A percentile compares a stretch with the other conserved stretches of the same genome.
phyloP scores from a whole-genome alignment of 2,797 vertebrate genomes.

The Catostomus latipinnis region DNA sequence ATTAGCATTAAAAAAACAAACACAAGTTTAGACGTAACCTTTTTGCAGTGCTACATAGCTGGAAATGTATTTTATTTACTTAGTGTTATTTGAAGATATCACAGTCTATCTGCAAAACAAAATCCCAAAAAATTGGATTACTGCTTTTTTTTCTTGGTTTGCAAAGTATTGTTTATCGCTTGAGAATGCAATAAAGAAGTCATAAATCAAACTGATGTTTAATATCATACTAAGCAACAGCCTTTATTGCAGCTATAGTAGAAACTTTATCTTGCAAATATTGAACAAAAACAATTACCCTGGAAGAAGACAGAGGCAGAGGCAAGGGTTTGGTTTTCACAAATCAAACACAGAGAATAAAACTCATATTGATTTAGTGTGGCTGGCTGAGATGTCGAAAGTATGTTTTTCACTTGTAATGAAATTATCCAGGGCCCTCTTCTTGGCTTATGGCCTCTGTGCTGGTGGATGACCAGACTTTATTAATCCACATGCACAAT shows the following conservation, averaged over 20 bases:
- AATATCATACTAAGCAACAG: constrained; percentile 17
- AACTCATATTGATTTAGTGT: constrained; percentile 47
- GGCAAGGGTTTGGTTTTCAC: constrained; percentile 10
- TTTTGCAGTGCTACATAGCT: neutral
- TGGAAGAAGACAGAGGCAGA: constrained; percentile 2
- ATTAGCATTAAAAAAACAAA: constrained; percentile 18
- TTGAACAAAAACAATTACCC: constrained; percentile 6
- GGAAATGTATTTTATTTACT: neutral
- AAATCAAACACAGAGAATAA: constrained; percentile 42
- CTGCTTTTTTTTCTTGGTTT: neutral
- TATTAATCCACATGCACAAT: constrained; percentile 42
- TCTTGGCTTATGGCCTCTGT: constrained; percentile 38
- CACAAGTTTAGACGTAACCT: neutral
- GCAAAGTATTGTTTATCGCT: neutral
- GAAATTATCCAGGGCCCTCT: constrained; percentile 48
- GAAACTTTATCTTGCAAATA: constrained; percentile 3
- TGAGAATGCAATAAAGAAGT: neutral
- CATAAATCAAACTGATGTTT: constrained; percentile 20
- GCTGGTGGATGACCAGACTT: constrained; percentile 27
- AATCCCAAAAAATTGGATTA: neutral
- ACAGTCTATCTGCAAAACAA: neutral
- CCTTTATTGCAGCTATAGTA: neutral
- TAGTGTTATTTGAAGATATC: neutral
- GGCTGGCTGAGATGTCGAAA: constrained; percentile 41
- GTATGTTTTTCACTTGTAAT: constrained; percentile 43